Evolutionary conservation across 2,797 vertebrate genomes (phyloP).

Genomic region (Anguilla marmorata): DNA sequence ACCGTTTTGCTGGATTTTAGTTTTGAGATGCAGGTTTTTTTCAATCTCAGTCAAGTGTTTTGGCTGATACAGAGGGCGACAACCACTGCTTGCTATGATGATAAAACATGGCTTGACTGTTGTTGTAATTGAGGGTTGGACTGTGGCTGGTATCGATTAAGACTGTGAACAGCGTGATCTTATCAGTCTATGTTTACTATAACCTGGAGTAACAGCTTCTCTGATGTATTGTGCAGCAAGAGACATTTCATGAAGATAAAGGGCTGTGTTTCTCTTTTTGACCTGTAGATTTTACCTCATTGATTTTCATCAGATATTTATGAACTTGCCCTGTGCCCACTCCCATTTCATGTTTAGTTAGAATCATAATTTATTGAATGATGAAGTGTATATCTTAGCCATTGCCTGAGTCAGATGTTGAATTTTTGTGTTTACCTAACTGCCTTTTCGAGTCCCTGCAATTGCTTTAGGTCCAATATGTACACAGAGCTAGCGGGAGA

Average conservation of each 20-base stretch:
- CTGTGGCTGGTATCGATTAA: slow-evolving; percentile 37
- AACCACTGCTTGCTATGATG: background rate
- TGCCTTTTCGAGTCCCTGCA: background rate
- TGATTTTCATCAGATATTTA: background rate
- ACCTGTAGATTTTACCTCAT: background rate
- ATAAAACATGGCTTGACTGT: slow-evolving; percentile 26
- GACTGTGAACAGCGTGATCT: background rate
- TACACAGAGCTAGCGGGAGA: background rate
- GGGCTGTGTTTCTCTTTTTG: background rate
- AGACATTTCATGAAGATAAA: background rate
- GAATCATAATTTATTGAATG: background rate
- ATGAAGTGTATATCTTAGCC: background rate
- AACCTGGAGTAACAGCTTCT: background rate
- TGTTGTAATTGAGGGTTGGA: slow-evolving; percentile 41
- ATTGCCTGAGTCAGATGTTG: background rate
- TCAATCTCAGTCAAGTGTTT: slow-evolving; percentile 12
- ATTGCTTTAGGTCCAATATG: background rate
- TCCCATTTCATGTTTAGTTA: background rate
- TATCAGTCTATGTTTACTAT: background rate
- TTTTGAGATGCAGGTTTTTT: background rate
- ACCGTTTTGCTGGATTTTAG: background rate
- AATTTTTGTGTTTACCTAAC: background rate
- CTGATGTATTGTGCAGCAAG: background rate
- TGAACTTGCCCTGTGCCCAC: background rate
- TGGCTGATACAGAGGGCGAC: background rate